phyloP scores from a whole-genome alignment of 2,888 invertebrate species.

The Pogonocherus hispidulus region DNA sequence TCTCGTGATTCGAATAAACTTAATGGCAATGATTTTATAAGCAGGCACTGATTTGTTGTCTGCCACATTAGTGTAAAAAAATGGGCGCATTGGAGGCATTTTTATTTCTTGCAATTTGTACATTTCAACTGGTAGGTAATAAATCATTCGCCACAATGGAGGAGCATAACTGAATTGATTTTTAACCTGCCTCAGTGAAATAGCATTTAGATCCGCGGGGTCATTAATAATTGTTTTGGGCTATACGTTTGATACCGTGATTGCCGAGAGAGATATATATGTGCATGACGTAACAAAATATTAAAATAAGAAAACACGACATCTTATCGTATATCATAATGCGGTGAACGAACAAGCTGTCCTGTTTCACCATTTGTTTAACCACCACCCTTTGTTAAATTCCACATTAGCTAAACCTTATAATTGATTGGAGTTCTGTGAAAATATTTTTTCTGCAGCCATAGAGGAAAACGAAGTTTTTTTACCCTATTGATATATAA shows the following conservation, averaged over 20 bases:
- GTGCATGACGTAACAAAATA: slow-evolving; percentile 37
- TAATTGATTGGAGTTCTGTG: not conserved
- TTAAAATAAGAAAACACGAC: slow-evolving; percentile 44
- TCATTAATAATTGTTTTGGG: slow-evolving; percentile 35
- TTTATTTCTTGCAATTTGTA: slow-evolving; percentile 11
- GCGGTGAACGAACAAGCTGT: slow-evolving; percentile 22
- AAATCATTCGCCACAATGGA: slow-evolving; percentile 4
- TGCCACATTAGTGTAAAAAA: too few relatives aligned
- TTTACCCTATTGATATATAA: too few relatives aligned
- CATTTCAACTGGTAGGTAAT: not conserved
- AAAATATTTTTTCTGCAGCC: not conserved
- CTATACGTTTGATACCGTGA: slow-evolving; percentile 31
- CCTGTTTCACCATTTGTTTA: slow-evolving; percentile 36
- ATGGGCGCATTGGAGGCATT: not conserved
- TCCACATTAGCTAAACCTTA: slow-evolving; percentile 7
- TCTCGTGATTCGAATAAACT: too few relatives aligned
- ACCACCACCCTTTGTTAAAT: slow-evolving; percentile 33
- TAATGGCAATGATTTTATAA: too few relatives aligned
- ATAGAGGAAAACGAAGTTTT: too few relatives aligned
- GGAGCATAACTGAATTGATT: slow-evolving; percentile 1
- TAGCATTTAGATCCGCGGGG: slow-evolving; percentile 16
- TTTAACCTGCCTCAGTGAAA: not conserved
- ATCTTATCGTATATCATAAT: slow-evolving; percentile 40
- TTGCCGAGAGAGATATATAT: slow-evolving; percentile 35
- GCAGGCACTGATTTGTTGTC: too few relatives aligned